Percentiles rank a stretch among this genome's conserved stretches.
These are phyloP conservation scores for Naja naja DNA, from an alignment of 2,113 vertebrate genomes.

Conservation along the genomic window DNA sequence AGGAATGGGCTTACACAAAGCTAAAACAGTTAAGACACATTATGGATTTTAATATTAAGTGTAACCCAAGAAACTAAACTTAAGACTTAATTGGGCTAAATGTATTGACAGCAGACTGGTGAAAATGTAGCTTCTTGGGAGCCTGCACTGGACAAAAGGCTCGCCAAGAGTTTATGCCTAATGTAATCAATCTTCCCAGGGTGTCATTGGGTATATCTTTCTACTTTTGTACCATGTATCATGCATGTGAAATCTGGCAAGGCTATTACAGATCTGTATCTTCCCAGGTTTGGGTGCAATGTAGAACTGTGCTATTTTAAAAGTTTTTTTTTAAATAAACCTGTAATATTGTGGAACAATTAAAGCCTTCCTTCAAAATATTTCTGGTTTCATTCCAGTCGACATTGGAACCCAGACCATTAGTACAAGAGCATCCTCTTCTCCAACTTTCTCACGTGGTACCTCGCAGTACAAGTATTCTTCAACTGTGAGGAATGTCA, in stretches of 20 bases:
- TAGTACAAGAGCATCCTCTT: slow-evolving; percentile 67
- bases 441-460: slow-evolving; percentile 54
- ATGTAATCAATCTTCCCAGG: not conserved
- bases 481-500: slow-evolving; percentile 70
- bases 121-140: not conserved
- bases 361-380: not conserved
- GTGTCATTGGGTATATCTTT: not conserved
- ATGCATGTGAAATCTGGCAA: not conserved
- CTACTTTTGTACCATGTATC: not conserved
- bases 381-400: slow-evolving; percentile 59
- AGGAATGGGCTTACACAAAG: not conserved
- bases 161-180: not conserved
- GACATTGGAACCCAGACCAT: slow-evolving; percentile 93
- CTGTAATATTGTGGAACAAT: not conserved
- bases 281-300: too few species aligned
- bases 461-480: slow-evolving; percentile 81
- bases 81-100: not conserved
- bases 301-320: not conserved
- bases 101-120: not conserved
- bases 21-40: not conserved
- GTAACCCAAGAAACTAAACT: not conserved
- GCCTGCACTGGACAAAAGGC: not conserved
- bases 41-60: not conserved
- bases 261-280: not conserved
- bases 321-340: not conserved